phyloP scores from a whole-genome alignment of 2,113 vertebrate genomes.

The Notothenia coriiceps region DNA sequence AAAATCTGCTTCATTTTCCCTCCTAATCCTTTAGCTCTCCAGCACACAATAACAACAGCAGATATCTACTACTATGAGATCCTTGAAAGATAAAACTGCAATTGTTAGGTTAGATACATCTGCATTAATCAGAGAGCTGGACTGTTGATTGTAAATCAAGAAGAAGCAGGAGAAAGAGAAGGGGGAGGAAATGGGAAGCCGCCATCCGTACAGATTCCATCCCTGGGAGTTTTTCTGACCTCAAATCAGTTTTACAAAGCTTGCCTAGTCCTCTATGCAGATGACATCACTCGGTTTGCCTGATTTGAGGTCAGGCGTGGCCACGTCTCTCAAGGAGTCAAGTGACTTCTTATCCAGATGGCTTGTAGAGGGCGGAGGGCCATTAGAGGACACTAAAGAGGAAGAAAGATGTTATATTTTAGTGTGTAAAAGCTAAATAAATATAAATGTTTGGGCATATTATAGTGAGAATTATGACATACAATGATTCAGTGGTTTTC shows the following conservation, averaged over 20 bases:
- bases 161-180: conserved; percentile 46
- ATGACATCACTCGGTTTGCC: conserved; percentile 82
- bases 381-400: conserved; percentile 82
- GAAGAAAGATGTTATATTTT: neutral
- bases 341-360: conserved; percentile 85
- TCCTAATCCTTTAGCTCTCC: conserved; percentile 40
- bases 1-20: conserved; percentile 35
- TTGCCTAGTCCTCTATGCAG: conserved; percentile 83
- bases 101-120: conserved; percentile 76
- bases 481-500: conserved; percentile 4
- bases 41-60: conserved; percentile 61
- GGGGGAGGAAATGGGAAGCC: conserved; percentile 34
- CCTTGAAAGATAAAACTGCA: conserved; percentile 82
- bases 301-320: conserved; percentile 80
- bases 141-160: conserved; percentile 38
- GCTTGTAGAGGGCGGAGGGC: conserved; percentile 78
- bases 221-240: conserved; percentile 66
- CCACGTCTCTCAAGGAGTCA: conserved; percentile 82
- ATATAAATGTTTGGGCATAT: neutral
- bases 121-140: conserved; percentile 65
- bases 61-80: conserved; percentile 62
- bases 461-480: neutral
- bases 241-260: conserved; percentile 49
- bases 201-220: conserved; percentile 57
- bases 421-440: neutral